Evolutionary conservation across 2,113 vertebrate genomes (phyloP).

Genomic region (Dromiciops gliroides): DNA sequence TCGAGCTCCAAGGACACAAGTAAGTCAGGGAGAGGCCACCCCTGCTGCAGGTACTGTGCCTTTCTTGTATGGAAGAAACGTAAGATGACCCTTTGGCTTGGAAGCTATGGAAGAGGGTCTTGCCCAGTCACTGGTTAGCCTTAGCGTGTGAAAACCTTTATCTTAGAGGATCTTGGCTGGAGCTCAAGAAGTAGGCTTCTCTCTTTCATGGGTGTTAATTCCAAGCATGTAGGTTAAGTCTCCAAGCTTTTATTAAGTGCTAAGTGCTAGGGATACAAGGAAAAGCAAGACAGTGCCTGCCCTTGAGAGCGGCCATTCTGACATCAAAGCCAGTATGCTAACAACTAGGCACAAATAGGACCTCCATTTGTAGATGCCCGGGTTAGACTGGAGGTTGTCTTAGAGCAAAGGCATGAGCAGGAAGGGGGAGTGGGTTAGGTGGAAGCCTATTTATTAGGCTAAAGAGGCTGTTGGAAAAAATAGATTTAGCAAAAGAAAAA

Average conservation of each 20-base stretch:
- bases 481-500: not conserved
- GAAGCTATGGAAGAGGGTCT: not conserved
- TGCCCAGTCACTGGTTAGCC: not conserved
- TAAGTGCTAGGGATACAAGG: not conserved
- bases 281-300: not conserved
- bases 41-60: not conserved
- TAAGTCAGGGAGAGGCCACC: slow-evolving; percentile 78
- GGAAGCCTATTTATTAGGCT: not conserved
- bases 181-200: not conserved
- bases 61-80: not conserved
- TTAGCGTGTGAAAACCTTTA: not conserved
- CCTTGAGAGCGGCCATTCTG: not conserved
- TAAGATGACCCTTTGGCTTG: not conserved
- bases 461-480: not conserved
- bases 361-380: not conserved
- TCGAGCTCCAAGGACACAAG: slow-evolving; percentile 99
- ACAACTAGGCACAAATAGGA: not conserved
- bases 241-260: not conserved
- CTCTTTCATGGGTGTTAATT: not conserved
- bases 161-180: not conserved
- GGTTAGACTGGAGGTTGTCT: no score
- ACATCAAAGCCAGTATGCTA: not conserved
- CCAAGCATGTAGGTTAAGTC: not conserved
- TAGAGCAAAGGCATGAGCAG: not conserved
- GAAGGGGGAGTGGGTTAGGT: not conserved